Percentiles rank a stretch among this genome's conserved stretches.
Conservation (phyloP, 2,113 vertebrate species). For the Amphiprion percula region DNA sequence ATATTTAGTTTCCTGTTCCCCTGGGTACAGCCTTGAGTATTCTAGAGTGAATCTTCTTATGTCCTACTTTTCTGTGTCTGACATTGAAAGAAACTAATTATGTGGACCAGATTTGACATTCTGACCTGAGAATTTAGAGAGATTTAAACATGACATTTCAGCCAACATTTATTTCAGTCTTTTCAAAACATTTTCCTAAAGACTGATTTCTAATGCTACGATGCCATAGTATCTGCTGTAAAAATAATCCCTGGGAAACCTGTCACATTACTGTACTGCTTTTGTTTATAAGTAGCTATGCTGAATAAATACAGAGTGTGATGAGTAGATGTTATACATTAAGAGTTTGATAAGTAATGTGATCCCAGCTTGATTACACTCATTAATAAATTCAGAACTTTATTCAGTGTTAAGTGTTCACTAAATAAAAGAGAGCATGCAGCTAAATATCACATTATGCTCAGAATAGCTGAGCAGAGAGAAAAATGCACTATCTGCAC, state of each 20-base stretch:
- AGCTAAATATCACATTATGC: neutral
- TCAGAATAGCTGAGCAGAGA: constrained; percentile 11
- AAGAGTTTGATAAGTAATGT: neutral
- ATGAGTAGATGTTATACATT: neutral
- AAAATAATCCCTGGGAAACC: neutral
- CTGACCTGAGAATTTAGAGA: neutral
- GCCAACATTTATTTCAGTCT: too few species aligned
- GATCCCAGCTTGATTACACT: neutral
- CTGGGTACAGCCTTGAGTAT: constrained; percentile 5
- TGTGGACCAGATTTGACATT: constrained; percentile 2
- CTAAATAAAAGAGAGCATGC: neutral
- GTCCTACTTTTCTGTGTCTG: constrained; percentile 38
- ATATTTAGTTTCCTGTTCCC: constrained; percentile 10
- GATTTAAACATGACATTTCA: neutral
- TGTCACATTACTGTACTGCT: neutral
- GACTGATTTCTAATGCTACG: neutral
- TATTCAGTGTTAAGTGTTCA: neutral
- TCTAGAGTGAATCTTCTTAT: constrained; percentile 1
- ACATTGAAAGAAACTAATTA: constrained; percentile 18
- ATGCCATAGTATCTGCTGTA: neutral
- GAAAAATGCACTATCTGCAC: neutral
- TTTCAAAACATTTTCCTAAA: neutral
- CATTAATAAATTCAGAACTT: constrained; percentile 5
- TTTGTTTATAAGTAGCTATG: neutral
- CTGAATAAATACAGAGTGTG: neutral